Evolutionary conservation across 2,113 vertebrate species (phyloP).

Genomic region (Cnemophilus loriae): DNA sequence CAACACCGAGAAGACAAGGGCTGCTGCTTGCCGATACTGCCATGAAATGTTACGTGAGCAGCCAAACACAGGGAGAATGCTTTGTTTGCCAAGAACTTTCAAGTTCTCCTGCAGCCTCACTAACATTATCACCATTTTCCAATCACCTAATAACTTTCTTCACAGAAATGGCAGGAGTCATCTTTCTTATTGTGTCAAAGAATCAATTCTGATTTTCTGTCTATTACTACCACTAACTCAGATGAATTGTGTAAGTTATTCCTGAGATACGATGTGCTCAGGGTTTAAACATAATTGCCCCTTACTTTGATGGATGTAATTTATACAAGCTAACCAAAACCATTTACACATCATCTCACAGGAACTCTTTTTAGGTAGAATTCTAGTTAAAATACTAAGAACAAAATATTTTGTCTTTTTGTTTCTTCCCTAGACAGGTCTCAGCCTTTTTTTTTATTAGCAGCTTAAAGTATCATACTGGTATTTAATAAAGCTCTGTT

Average conservation of each 20-base stretch:
- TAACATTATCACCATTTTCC: not conserved
- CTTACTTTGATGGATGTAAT: not conserved
- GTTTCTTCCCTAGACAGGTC: not conserved
- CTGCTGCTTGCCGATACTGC: fast-evolving
- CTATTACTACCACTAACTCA: not conserved
- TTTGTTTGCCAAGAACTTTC: not conserved
- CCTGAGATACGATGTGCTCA: not conserved
- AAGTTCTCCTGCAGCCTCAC: not conserved
- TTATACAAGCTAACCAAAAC: not conserved
- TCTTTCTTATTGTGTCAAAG: not conserved
- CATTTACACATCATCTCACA: not conserved
- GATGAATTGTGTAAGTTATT: not conserved
- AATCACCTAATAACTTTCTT: not conserved
- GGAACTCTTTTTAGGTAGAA: not conserved
- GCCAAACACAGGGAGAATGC: not conserved
- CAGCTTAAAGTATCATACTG: not conserved
- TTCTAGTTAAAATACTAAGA: not conserved
- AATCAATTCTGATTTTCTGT: not conserved
- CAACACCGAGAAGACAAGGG: not conserved
- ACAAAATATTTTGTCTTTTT: not conserved
- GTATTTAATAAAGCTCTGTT: not conserved
- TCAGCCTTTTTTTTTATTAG: not conserved
- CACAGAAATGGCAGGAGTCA: not conserved
- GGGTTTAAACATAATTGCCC: not conserved
- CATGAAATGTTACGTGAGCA: not conserved